Percentiles rank a stretch among this genome's conserved stretches.
Conservation (phyloP, 2,888 invertebrate species). For the Eristalis arbustorum region DNA sequence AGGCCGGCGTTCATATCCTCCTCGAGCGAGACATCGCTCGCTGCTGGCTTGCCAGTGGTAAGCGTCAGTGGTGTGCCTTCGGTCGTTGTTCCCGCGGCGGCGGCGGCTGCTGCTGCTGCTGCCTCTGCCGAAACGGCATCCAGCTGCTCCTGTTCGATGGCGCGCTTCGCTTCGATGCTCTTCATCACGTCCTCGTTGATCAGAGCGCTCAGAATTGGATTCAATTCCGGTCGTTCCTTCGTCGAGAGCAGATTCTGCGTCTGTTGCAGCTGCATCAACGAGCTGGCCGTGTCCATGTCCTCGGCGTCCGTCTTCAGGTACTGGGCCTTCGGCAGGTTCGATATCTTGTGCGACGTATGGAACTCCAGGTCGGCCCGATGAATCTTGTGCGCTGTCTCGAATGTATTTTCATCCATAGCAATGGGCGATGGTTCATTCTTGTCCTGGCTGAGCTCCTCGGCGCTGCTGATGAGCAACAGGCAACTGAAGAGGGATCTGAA, state of each 20-base stretch:
- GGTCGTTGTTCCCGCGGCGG: not conserved
- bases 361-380: conserved; percentile 78
- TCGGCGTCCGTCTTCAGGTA: conserved; percentile 55
- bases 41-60: conserved; percentile 74
- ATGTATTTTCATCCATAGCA: conserved; percentile 76
- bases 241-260: conserved; percentile 78
- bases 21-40: conserved; percentile 58
- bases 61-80: conserved; percentile 57
- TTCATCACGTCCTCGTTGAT: conserved; percentile 82
- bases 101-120: conserved; percentile 6
- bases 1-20: conserved; percentile 76
- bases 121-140: conserved; percentile 75
- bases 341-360: conserved; percentile 78
- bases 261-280: conserved; percentile 73
- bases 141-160: conserved; percentile 77
- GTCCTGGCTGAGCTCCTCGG: conserved; percentile 53
- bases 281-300: conserved; percentile 71
- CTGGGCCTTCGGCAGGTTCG: conserved; percentile 60
- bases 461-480: conserved; percentile 73
- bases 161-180: conserved; percentile 80
- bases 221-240: conserved; percentile 79
- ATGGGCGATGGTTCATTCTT: conserved; percentile 57
- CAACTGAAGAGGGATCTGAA: conserved; percentile 74
- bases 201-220: conserved; percentile 80
- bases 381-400: conserved; percentile 87